These are phyloP conservation scores for Anseranas semipalmata DNA, from an alignment of 2,113 vertebrate genomes.

Conservation along the genomic window DNA sequence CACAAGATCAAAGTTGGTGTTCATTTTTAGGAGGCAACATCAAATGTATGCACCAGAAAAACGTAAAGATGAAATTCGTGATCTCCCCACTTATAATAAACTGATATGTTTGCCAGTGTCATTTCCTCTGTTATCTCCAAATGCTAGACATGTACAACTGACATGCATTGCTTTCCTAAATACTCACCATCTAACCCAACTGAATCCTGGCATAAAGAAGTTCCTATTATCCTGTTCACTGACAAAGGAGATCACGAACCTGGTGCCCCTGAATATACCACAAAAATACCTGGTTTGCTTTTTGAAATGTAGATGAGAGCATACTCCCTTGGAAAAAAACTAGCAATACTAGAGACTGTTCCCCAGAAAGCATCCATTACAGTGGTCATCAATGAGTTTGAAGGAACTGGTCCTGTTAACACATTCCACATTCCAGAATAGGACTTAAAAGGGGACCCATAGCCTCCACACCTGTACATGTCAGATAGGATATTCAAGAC, in stretches of 20 bases:
- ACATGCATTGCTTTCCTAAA: background rate
- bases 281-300: background rate
- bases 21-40: background rate
- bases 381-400: background rate
- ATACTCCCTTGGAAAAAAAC: background rate
- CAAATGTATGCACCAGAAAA: background rate
- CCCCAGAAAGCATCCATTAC: background rate
- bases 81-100: background rate
- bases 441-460: background rate
- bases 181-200: background rate
- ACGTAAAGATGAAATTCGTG: background rate
- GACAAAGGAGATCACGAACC: background rate
- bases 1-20: background rate
- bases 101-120: background rate
- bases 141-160: background rate
- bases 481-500: background rate
- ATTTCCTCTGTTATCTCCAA: background rate
- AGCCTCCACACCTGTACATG: background rate
- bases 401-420: background rate
- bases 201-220: background rate
- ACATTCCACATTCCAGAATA: background rate
- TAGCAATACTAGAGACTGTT: background rate
- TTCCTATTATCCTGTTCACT: background rate
- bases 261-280: background rate
- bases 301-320: background rate